Evolutionary conservation across 2,888 invertebrate species (phyloP).

Genomic region (Chydorus sphaericus): DNA sequence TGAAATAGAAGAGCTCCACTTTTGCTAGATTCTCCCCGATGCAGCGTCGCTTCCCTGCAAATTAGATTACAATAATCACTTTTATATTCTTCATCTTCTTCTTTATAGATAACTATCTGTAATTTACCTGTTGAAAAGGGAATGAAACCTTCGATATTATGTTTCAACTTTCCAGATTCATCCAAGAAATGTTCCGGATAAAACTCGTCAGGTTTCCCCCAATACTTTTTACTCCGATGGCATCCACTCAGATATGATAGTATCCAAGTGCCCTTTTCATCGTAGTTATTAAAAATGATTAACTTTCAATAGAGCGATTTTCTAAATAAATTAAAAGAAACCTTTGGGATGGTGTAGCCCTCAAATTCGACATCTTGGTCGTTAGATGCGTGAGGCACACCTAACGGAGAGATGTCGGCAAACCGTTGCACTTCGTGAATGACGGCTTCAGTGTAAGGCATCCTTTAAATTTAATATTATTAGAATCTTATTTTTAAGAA

Average conservation of each 20-base stretch:
- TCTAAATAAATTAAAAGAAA: background rate
- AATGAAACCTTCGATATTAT: background rate
- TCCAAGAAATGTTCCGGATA: constrained; percentile 11
- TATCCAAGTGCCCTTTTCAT: constrained; percentile 3
- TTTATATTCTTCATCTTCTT: background rate
- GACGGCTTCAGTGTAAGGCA: background rate
- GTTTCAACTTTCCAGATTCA: background rate
- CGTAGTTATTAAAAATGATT: too few species aligned
- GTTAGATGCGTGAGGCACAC: background rate
- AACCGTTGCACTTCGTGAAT: background rate
- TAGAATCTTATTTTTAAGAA: background rate
- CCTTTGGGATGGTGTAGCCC: background rate
- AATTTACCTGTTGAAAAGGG: constrained; percentile 6
- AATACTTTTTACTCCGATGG: constrained; percentile 4
- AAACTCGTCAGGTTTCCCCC: constrained; percentile 9
- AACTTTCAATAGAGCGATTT: too few species aligned
- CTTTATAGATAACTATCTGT: background rate
- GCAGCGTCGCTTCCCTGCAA: constrained; percentile 7
- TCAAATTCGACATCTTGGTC: background rate
- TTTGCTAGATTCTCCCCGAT: background rate
- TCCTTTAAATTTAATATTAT: background rate
- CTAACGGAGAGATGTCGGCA: background rate
- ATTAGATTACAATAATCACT: background rate
- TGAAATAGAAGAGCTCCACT: background rate
- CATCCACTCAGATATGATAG: background rate